Percentiles rank a stretch among this genome's conserved stretches.
Conservation (phyloP, 2,113 vertebrate species). For the Egretta garzetta region DNA sequence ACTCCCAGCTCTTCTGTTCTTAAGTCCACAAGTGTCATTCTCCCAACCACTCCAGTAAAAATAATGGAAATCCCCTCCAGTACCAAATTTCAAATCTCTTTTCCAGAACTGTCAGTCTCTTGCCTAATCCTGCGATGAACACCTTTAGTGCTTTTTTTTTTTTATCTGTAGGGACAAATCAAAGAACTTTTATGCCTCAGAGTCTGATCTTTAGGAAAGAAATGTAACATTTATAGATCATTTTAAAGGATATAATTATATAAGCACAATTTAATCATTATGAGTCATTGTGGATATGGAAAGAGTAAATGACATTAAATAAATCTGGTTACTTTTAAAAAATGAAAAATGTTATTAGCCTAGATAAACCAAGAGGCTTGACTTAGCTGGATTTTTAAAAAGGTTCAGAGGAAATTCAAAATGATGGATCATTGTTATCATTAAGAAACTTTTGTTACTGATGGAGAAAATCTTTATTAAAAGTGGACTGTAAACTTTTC, state of each 20-base stretch:
- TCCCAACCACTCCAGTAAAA: not conserved
- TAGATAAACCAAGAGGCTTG: slow-evolving; percentile 3
- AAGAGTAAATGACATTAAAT: slow-evolving; percentile 48
- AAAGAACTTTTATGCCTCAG: not conserved
- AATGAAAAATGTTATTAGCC: slow-evolving; percentile 9
- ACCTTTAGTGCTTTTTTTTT: not conserved
- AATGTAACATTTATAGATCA: not conserved
- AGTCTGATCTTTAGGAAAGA: not conserved
- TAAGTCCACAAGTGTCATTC: not conserved
- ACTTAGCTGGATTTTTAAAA: not conserved
- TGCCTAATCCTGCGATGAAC: not conserved
- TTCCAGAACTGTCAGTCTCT: not conserved
- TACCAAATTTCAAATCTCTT: not conserved
- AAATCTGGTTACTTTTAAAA: slow-evolving; percentile 42
- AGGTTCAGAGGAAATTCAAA: not conserved
- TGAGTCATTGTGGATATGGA: slow-evolving; percentile 33
- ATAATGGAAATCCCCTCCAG: not conserved
- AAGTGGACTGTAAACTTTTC: not conserved
- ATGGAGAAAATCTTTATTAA: not conserved
- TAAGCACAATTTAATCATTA: slow-evolving; percentile 36
- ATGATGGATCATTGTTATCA: not conserved
- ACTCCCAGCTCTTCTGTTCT: not conserved
- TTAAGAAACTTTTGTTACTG: not conserved
- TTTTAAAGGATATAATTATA: slow-evolving; percentile 23
- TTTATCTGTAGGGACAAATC: not conserved